Base-by-base conservation (phyloP, 2,888 invertebrate species). In the Drosophila acutilabella region DNA sequence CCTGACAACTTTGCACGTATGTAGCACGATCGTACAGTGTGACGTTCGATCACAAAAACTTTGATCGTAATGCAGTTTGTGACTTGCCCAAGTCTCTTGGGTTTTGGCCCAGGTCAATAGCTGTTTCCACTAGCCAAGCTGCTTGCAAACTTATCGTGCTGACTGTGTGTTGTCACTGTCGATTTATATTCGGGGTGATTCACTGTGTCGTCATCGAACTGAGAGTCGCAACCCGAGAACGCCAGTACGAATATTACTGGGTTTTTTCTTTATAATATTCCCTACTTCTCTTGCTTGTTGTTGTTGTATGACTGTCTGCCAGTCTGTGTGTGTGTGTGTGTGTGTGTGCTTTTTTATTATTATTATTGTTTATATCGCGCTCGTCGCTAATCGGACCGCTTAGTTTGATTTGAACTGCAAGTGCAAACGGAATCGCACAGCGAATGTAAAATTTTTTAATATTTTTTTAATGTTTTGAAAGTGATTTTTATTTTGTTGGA, bases 321-420 rank as follows among this genome's bases (percentile, higher is more conserved):
- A 7, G 1, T 20, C 0, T 20, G 3, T 20, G 18, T 20, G 4
- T 20, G 5, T 23, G 23, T 26, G 26, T 26, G 26, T 26, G 26
- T 26, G 26, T 26, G 7, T 26, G 11, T 36, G 2, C 10, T 38
- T 42, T 18, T 14, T 16, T 50, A 54, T 14, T 53, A 41, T 16
- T 30, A 58, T 13, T 30, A 57, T 66, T 72, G 74, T 83, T 83
- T 83, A 84, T 75, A 78, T 65, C 73, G 65, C 64, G 56, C 53
- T 54, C 47, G 41, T 40, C 47, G 81, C 65, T 70, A 66, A 87
- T 58, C 60, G 61, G 33, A 54, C 8, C 78, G 51, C 56, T 83
- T 87, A 83, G 88, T 83, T 77, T 65, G 53, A 60, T 62, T 71
- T 62, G 54, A 74, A 58, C 72, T 74, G 79, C 79, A 87, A 88